Base-by-base conservation (phyloP, 2,797 vertebrate genomes). In the Pogoniulus pusillus region DNA sequence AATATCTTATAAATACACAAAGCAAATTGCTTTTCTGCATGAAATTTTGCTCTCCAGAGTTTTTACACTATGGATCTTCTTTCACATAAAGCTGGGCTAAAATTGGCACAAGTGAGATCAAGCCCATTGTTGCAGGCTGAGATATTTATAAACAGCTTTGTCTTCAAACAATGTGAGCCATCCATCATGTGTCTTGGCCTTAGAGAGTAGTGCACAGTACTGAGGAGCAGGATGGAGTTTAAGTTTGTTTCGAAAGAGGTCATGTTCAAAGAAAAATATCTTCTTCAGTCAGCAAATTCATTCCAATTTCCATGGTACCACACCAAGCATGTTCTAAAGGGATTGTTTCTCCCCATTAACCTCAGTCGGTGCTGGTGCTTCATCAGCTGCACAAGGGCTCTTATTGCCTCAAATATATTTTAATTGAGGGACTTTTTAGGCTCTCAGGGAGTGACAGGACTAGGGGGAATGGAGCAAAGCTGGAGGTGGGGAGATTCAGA, bases 141-240 rank as follows among this genome's bases (percentile, higher is more conserved):
- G 88, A 63, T 92, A 92, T 96, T 94, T 95, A 94, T 95, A 95
- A 93, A 90, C 78, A 94, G 72, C 84, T 89, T 90, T 95, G 90
- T 95, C 91, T 89, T 93, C 78, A 91, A 82, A 94, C 91, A 93
- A 73, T 85, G 66, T 73, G 63, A 29, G 66, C 82, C 79, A 91
- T 91, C 88, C 54, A 74, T 95, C 91, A 89, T 66, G 7, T 62
- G 39, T 65, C 77, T 87, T 20, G 54, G 59, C 30, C 78, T 82
- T 24, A 84, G 70, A 90, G 82, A 82, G 32, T n/a, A 68, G 83
- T 6, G 23, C 18, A 17, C 0, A 1, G 43, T 72, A 88, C 81
- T 87, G 84, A 82, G 83, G 29, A 93, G 41, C 4, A 1, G 34
- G 29, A 10, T 66, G 59, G 62, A 62, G 47, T 58, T 72, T 13